Base-by-base conservation (phyloP, 2,797 vertebrate species). In the Sebastes vulpes region DNA sequence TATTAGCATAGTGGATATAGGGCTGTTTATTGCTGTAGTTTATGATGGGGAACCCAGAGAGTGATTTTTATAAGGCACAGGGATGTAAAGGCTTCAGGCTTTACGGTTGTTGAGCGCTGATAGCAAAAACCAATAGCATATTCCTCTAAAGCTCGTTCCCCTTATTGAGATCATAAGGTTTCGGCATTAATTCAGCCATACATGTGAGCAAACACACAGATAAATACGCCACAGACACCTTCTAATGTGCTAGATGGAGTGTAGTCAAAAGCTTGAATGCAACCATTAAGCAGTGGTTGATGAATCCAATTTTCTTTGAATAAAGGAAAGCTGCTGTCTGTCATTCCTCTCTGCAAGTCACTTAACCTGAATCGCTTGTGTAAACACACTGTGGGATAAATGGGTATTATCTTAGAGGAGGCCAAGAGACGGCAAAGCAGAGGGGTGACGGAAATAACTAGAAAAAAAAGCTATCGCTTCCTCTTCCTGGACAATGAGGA, bases 331-430 rank as follows among this genome's bases (percentile, higher is more conserved):
- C 85, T 32, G 75, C 69, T 79, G 89, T 89, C 89, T 89, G 86
- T 88, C 87, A 79, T 85, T 81, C 72, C 79, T 84, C 85, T 87
- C 83, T 66, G 82, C 65, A 9, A 91, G 87, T 94, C 91, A 91
- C 85, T 95, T 94, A 94, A 92, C 92, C 93, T 86, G 91, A 87
- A 86, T 79, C 32, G 77, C 89, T 90, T 86, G 89, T 92, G 91
- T 91, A 94, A 95, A 95, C 92, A 92, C 82, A 82, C 78, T 9
- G 59, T 79, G 82, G 90, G 85, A 93, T 94, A 93, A 93, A 94
- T 92, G 86, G 74, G 86, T 85, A 90, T 94, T 92, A 94, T 94
- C 93, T 94, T 87, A 89, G 84, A 78, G 79, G 82, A 85, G 81
- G 85, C 87, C 76, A 61, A 72, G 82, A 83, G 88, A 77, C 38